phyloP scores from a whole-genome alignment of 1,140 invertebrate genomes.

The Drosophila ogumai region DNA sequence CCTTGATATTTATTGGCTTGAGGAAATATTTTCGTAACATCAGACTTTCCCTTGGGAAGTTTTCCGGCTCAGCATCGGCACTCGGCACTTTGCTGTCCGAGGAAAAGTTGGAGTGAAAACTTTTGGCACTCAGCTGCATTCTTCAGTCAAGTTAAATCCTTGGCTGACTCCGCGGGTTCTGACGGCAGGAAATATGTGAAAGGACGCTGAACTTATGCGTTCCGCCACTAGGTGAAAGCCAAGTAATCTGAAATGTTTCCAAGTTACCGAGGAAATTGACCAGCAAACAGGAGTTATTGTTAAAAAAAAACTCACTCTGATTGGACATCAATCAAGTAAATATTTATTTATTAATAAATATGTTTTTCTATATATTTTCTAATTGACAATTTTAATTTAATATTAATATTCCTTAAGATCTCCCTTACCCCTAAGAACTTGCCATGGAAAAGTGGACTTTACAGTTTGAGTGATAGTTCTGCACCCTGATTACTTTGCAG shows the following conservation, averaged over 20 bases:
- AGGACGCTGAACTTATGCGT: conserved; percentile 21
- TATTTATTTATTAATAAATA: too few species aligned
- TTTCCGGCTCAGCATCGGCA: conserved; percentile 4
- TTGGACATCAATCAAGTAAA: too few species aligned
- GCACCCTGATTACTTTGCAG: conserved; percentile 5
- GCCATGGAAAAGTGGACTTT: neutral
- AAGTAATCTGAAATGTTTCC: conserved; percentile 29
- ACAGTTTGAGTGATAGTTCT: conserved; percentile 14
- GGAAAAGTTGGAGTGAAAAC: conserved; percentile 44
- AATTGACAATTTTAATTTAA: too few species aligned
- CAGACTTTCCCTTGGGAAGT: conserved; percentile 1
- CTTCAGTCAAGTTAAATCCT: conserved; percentile 29
- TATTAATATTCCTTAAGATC: too few species aligned
- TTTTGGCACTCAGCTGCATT: conserved; percentile 56
- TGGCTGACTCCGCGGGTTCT: conserved; percentile 26
- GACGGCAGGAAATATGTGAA: neutral
- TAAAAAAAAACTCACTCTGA: too few species aligned
- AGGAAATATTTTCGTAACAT: conserved; percentile 18
- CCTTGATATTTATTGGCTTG: conserved; percentile 19
- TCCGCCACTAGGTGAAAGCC: conserved; percentile 8
- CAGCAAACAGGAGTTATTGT: neutral
- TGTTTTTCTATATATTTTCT: too few species aligned
- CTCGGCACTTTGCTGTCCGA: conserved; percentile 30
- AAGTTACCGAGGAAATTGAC: neutral
- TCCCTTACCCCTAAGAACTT: neutral